Conservation (phyloP, 2,888 invertebrate species). For the Eurytoma adleriae region DNA sequence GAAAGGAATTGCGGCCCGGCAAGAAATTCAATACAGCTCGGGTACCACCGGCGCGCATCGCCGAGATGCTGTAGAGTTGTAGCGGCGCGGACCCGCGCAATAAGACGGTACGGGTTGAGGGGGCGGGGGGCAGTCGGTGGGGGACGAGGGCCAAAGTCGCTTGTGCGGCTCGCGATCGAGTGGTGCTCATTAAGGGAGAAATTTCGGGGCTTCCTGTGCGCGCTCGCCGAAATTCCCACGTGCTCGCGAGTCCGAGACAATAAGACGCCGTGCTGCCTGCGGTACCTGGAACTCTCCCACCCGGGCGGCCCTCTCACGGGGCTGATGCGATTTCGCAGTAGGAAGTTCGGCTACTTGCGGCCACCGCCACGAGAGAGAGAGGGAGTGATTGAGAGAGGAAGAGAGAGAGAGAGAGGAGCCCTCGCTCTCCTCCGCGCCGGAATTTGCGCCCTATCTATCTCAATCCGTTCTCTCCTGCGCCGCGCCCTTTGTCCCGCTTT, state of each 20-base stretch:
- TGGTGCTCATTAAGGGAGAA: constrained; percentile 8
- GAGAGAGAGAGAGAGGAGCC: too few relatives aligned
- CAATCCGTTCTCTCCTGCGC: background rate
- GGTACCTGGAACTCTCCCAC: too few relatives aligned
- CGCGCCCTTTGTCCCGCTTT: background rate
- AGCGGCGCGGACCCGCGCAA: background rate
- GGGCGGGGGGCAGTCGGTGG: background rate
- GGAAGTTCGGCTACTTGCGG: constrained; percentile 62
- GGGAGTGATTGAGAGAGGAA: background rate
- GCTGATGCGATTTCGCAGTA: constrained; percentile 61
- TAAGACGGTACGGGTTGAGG: too few relatives aligned
- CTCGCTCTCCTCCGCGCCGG: too few relatives aligned
- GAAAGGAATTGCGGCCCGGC: background rate
- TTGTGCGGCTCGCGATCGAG: background rate
- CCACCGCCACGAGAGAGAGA: background rate
- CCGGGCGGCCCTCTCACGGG: background rate
- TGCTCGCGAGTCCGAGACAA: background rate
- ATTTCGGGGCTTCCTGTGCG: background rate
- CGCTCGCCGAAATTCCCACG: background rate
- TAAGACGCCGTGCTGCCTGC: background rate
- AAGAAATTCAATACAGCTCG: background rate
- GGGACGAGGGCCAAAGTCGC: background rate
- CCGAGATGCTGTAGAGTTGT: background rate
- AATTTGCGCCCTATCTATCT: constrained; percentile 1
- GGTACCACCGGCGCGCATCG: background rate